Evolutionary conservation across 2,888 invertebrate species (phyloP), one percentile per base, ranked within the genome.

Genomic region (Coleophora flavipennella): DNA sequence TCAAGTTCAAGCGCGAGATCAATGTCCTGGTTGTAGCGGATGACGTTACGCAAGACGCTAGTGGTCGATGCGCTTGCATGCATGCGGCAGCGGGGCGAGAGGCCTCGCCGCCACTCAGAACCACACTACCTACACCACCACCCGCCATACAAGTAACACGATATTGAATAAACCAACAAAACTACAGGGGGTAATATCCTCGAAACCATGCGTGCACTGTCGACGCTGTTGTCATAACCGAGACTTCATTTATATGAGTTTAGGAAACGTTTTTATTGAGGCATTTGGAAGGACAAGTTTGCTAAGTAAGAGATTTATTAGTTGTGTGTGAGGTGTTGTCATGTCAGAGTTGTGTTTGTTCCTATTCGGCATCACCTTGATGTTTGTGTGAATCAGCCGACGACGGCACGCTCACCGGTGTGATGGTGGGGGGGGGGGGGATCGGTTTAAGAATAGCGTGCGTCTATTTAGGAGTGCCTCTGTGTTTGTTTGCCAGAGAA

Each of bases 401-500:
- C 67, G 75, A 72, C 70, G 71, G 64, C 67, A 57, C 66, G 73
- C 67, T 73, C 73, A 75, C 76, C 78, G 78, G 77, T 73, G 74
- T 77, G 79, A 75, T 79, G 79, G 69, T 20, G 61, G 68, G 61
- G n/a, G n/a, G n/a, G n/a, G n/a, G n/a, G n/a, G n/a, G n/a, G n/a
- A n/a, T n/a, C 59, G 62, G 67, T 65, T 71, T 72, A 65, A 81
- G 77, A 84, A 84, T 84, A 84, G 84, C 74, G 46, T 66, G 66
- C 64, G 77, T 74, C 83, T 83, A 83, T 84, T 84, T 84, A 77
- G 70, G 74, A 78, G 68, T 74, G n/a, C 69, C 72, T 77, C 71
- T 68, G 62, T 60, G 79, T 79, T 78, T 81, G 83, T 83, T 83
- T 84, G 83, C 84, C 84, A 84, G 79, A 74, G 62, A 83, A 74